Conservation (phyloP, 2,888 invertebrate species). For the Keiferia lycopersicella region DNA sequence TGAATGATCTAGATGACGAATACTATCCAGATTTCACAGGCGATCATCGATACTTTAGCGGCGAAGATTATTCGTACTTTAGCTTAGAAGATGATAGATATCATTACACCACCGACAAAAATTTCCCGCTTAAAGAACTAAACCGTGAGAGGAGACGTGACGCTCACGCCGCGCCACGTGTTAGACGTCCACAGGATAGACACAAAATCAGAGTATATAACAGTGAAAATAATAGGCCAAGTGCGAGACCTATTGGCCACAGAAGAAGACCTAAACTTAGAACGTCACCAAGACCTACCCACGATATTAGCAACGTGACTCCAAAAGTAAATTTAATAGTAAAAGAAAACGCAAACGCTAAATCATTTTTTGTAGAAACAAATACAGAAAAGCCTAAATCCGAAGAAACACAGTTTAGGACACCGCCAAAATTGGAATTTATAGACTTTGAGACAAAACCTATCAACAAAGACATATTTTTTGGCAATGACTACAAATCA, state of each 20-base stretch:
- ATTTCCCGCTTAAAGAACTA: conserved; percentile 31
- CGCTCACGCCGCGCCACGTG: not conserved
- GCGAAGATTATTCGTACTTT: conserved; percentile 46
- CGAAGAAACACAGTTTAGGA: conserved; percentile 42
- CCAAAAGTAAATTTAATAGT: conserved; percentile 25
- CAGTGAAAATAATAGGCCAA: conserved; percentile 24
- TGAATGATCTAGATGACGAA: conserved; percentile 53
- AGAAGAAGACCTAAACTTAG: not conserved
- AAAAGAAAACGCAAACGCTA: not conserved
- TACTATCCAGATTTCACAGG: conserved; percentile 64
- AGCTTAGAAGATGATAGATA: conserved; percentile 51
- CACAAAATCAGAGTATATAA: not conserved
- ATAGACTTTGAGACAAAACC: conserved; percentile 61
- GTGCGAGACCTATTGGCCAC: not conserved
- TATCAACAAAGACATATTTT: conserved; percentile 37
- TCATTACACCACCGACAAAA: conserved; percentile 52
- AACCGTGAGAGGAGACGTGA: conserved; percentile 32
- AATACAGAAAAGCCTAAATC: conserved; percentile 29
- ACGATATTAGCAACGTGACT: not conserved
- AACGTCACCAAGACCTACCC: too few species aligned
- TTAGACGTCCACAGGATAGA: not conserved
- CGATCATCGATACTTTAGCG: conserved; percentile 48
- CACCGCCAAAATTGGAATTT: conserved; percentile 53
- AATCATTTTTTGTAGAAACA: conserved; percentile 25
- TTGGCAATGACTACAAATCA: conserved; percentile 34